Percentiles rank a stretch among this genome's conserved stretches.
phyloP scores from a whole-genome alignment of 2,888 invertebrate species.

The Sycophila texana region DNA sequence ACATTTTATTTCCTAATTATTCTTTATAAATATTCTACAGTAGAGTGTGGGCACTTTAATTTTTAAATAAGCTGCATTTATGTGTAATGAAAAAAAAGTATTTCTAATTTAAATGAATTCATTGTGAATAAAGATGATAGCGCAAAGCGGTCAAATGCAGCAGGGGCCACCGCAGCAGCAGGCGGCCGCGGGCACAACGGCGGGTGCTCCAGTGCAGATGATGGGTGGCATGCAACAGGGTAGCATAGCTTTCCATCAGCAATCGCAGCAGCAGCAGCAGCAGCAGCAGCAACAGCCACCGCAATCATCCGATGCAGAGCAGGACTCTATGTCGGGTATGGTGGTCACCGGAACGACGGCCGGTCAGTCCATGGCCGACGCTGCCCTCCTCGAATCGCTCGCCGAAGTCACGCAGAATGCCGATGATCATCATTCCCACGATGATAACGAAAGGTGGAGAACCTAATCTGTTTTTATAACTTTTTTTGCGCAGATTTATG shows the following conservation, averaged over 20 bases:
- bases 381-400: slow-evolving; percentile 73
- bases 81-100: background rate
- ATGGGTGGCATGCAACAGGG: slow-evolving; percentile 63
- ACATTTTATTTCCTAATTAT: too few species aligned
- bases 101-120: background rate
- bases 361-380: slow-evolving; percentile 64
- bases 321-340: slow-evolving; percentile 68
- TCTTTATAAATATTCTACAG: too few species aligned
- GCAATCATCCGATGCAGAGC: slow-evolving; percentile 65
- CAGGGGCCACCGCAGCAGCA: slow-evolving; percentile 75
- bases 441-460: slow-evolving; percentile 76
- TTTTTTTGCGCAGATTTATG: too few species aligned
- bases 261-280: slow-evolving; percentile 74
- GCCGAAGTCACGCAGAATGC: slow-evolving; percentile 73
- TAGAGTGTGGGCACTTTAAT: too few species aligned
- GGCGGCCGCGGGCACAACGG: slow-evolving; percentile 30
- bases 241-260: slow-evolving; percentile 58
- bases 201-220: slow-evolving; percentile 66
- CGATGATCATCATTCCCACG: slow-evolving; percentile 73
- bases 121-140: slow-evolving; percentile 63
- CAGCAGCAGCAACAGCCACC: slow-evolving; percentile 59
- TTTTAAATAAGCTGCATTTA: too few species aligned
- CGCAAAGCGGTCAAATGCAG: slow-evolving; percentile 76
- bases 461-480: too few species aligned
- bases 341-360: slow-evolving; percentile 61